phyloP scores from a whole-genome alignment of 2,888 invertebrate genomes.

The Nasonia oneida region DNA sequence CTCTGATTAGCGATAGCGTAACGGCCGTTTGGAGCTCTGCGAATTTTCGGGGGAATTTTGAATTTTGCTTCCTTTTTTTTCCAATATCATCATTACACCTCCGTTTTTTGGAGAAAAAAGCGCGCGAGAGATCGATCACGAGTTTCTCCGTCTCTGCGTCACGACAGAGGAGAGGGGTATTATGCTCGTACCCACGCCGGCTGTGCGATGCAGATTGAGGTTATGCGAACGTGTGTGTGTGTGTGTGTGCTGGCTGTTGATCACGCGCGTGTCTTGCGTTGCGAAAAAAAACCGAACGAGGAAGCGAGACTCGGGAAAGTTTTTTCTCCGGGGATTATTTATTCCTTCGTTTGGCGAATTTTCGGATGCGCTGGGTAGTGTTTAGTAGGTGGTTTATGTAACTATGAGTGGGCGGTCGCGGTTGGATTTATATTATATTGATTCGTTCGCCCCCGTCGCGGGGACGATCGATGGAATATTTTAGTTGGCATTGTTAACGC shows the following conservation, averaged over 20 bases:
- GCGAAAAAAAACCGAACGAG: background rate
- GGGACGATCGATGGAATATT: conserved; percentile 7
- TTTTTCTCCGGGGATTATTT: background rate
- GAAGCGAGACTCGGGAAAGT: background rate
- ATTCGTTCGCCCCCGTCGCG: background rate
- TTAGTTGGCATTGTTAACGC: background rate
- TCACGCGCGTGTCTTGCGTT: background rate
- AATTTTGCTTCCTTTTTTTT: too few species aligned
- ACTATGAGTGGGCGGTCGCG: background rate
- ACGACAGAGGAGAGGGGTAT: background rate
- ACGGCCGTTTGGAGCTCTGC: too few species aligned
- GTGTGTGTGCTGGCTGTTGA: background rate
- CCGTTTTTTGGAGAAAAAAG: too few species aligned
- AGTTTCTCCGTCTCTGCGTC: background rate
- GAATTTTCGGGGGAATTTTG: too few species aligned
- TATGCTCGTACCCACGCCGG: background rate
- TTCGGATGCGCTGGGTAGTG: background rate
- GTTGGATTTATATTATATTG: background rate
- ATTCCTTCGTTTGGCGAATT: background rate
- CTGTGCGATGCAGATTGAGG: conserved; percentile 31
- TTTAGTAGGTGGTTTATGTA: background rate
- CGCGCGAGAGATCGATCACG: background rate
- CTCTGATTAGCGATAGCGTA: too few species aligned
- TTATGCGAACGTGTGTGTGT: conserved; percentile 22
- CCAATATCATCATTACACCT: too few species aligned